Base-by-base conservation (phyloP, 1,140 invertebrate species). In the Panagrolaimus sp. region DNA sequence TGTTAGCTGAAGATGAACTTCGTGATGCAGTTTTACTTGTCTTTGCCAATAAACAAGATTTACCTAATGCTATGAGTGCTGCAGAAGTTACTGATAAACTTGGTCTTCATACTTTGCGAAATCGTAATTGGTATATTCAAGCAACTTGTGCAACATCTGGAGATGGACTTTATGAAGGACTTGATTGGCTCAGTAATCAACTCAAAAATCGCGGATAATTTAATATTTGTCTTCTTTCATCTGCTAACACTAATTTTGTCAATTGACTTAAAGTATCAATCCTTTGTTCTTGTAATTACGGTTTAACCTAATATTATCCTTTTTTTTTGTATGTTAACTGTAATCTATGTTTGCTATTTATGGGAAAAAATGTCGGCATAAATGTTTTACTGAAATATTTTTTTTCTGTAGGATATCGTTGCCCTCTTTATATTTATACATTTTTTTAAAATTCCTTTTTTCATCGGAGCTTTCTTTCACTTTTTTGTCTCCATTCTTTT, bases 21-120 rank as follows among this genome's bases (percentile, higher is more conserved):
- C 89, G 92, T 85, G 93, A 97, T 88, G 92, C 94, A 74, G 92
- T 95, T 74, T 87, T 98, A 75, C 87, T 98, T 77, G 92, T 98
- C 84, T 98, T 98, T 87, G 95, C 95, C 81, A 98, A 98, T 87
- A 98, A 98, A 89, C 95, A 97, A 69, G 71, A 71, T 57, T 88
- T 98, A 84, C 95, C 96, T 76, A 96, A 98, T 86, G 95, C 96
- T 76, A 96, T 98, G 94, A 92, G 90, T 83, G 92, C 92, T 74
- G 91, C 92, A 65, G 95, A 98, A 87, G 90, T 99, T 73, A 97
- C 93, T 72, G 93, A 98, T 83, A 95, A 93, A 88, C 87, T 99
- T 82, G 93, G 92, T 62, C 88, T 99, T 80, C 91, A 96, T 84
- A 90, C 90, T 81, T 87, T 98, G 78, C 89, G 93, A 85, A 92